A percentile compares a stretch with the other conserved stretches of the same genome.
Evolutionary conservation across 2,888 invertebrate genomes (phyloP).

Genomic region (Cephus pulcher): DNA sequence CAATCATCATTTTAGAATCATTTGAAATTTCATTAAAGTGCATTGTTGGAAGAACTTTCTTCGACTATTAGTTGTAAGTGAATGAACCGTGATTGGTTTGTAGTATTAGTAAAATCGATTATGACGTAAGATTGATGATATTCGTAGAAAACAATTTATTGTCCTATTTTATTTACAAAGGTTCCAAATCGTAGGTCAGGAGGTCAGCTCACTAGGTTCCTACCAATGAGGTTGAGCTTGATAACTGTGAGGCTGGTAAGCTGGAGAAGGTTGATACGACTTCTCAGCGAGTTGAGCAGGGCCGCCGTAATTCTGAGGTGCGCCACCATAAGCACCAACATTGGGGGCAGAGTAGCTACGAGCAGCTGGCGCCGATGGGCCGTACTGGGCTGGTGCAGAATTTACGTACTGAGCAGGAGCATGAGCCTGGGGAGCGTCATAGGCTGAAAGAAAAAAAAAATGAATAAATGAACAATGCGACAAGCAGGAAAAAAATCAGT

Average conservation of each 20-base stretch:
- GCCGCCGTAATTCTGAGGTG: slow-evolving; percentile 30
- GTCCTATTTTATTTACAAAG: slow-evolving; percentile 63
- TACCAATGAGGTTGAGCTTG: slow-evolving; percentile 48
- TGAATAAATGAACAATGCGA: not conserved
- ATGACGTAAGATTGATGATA: not conserved
- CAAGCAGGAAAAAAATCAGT: not conserved
- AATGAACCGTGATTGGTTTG: not conserved
- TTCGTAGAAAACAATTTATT: slow-evolving; percentile 55
- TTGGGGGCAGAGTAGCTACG: not conserved
- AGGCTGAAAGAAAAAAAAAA: slow-evolving; percentile 38
- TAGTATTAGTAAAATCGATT: not conserved
- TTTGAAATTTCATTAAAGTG: not conserved
- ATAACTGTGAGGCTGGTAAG: slow-evolving; percentile 52
- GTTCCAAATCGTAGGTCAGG: slow-evolving; percentile 16
- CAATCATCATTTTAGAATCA: not conserved
- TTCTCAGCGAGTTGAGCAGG: slow-evolving; percentile 33
- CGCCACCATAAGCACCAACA: slow-evolving; percentile 27
- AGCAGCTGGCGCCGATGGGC: not conserved
- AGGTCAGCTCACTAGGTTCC: slow-evolving; percentile 40
- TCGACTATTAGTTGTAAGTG: not conserved
- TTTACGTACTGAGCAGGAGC: slow-evolving; percentile 23
- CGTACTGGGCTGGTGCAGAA: not conserved
- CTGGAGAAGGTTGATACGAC: slow-evolving; percentile 39
- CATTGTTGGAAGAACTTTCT: not conserved
- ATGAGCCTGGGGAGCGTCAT: slow-evolving; percentile 30